phyloP scores from a whole-genome alignment of 2,113 vertebrate genomes.

The Thalassarche chlororhynchos region DNA sequence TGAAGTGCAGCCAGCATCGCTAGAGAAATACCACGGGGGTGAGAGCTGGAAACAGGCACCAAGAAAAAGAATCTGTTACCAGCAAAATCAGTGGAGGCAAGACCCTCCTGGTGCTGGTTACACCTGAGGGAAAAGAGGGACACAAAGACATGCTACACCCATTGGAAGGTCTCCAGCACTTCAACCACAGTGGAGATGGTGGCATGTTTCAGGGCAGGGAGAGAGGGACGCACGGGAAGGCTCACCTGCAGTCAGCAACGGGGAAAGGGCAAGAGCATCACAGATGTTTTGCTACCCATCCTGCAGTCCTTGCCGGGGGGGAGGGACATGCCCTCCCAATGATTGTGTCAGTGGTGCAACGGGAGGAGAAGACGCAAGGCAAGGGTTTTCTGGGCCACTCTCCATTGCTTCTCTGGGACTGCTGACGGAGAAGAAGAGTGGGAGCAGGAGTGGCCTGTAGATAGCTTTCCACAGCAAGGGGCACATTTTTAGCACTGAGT shows the following conservation, averaged over 20 bases:
- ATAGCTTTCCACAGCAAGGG: constrained; percentile 3
- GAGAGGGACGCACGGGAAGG: background rate
- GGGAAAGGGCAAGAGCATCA: background rate
- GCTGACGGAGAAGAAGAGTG: background rate
- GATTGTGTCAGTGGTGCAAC: rapidly evolving
- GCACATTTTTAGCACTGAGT: constrained; percentile 28
- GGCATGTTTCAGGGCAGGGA: background rate
- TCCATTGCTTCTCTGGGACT: background rate
- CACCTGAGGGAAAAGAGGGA: background rate
- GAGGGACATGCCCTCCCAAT: background rate
- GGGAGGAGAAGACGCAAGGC: background rate
- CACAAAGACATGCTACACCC: background rate
- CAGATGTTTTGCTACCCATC: rapidly evolving
- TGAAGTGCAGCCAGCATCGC: background rate
- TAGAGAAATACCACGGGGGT: background rate
- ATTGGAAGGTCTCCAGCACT: background rate
- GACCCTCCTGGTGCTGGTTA: background rate
- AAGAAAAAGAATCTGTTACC: background rate
- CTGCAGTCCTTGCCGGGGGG: background rate
- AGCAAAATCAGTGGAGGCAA: background rate
- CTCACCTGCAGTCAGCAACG: background rate
- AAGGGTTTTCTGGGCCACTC: background rate
- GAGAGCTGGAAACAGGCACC: background rate
- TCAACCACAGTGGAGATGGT: background rate
- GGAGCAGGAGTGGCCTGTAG: background rate